These are phyloP conservation scores for Melieria picta DNA, from an alignment of 2,888 invertebrate species.

Conservation along the genomic window DNA sequence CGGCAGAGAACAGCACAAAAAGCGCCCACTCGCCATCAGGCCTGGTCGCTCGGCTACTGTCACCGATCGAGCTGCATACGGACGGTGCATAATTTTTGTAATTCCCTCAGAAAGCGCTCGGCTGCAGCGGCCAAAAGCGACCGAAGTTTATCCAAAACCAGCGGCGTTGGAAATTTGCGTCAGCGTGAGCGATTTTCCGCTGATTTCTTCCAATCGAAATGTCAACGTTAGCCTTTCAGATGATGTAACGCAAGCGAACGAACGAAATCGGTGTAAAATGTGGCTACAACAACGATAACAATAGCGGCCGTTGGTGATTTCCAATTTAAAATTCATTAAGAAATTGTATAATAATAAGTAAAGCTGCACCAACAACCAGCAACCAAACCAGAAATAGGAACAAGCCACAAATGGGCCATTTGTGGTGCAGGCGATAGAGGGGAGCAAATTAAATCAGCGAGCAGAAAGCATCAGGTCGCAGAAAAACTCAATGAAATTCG, in stretches of 20 bases:
- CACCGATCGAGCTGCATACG: too few relatives aligned
- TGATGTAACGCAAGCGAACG: not conserved
- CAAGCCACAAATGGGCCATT: not conserved
- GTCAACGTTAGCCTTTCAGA: not conserved
- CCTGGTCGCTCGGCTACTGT: too few relatives aligned
- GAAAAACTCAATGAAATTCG: not conserved
- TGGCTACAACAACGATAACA: too few relatives aligned
- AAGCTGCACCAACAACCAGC: not conserved
- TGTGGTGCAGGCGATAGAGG: not conserved
- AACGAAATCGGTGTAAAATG: not conserved
- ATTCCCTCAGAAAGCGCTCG: not conserved
- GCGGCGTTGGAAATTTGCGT: not conserved
- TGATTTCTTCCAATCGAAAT: not conserved
- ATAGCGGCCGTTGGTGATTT: not conserved
- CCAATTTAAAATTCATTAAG: conserved; percentile 2
- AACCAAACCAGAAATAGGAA: not conserved
- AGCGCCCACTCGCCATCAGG: too few relatives aligned
- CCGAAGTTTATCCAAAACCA: not conserved
- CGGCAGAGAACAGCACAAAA: not conserved
- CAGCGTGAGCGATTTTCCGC: not conserved
- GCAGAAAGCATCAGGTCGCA: not conserved
- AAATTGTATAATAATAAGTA: not conserved
- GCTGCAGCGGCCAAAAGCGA: not conserved
- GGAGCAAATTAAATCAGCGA: not conserved
- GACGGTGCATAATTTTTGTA: not conserved